phyloP scores from a whole-genome alignment of 23 tunicate genomes.

The Corella eumyota region DNA sequence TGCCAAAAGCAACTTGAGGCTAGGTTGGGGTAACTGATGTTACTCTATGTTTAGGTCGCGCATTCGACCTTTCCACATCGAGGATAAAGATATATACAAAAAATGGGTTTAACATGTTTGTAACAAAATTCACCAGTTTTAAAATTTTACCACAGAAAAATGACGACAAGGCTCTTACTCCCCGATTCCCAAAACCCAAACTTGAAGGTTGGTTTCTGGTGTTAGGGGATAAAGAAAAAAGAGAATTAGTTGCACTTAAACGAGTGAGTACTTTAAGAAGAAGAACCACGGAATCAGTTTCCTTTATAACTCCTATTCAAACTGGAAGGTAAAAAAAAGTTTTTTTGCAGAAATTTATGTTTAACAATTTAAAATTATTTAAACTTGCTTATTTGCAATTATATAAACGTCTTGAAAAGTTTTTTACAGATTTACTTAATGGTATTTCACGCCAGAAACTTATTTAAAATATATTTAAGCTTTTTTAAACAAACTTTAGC shows the following conservation, averaged over 20 bases:
- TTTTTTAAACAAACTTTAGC: not conserved
- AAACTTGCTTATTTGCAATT: not conserved
- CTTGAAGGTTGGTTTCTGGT: constrained; percentile 95
- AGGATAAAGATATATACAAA: too few species aligned
- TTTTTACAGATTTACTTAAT: too few species aligned
- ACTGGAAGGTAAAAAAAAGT: constrained; percentile 39
- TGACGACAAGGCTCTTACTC: constrained; percentile 57
- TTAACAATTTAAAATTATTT: not conserved
- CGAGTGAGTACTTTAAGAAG: constrained; percentile 52
- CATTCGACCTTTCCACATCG: too few species aligned
- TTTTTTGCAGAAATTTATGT: not conserved
- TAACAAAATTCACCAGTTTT: too few species aligned
- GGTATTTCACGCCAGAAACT: not conserved
- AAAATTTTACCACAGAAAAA: too few species aligned
- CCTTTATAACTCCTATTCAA: constrained; percentile 40
- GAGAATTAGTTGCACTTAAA: constrained; percentile 79
- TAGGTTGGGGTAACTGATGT: too few species aligned
- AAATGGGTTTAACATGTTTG: too few species aligned
- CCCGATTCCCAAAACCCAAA: constrained; percentile 93
- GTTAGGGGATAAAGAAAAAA: constrained; percentile 42
- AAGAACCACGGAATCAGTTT: constrained; percentile 36
- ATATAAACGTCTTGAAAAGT: too few species aligned
- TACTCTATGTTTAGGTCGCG: too few species aligned
- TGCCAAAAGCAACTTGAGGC: too few species aligned
- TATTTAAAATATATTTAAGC: not conserved